phyloP scores from a whole-genome alignment of 2,888 invertebrate species.

The Rhamnusium bicolor region DNA sequence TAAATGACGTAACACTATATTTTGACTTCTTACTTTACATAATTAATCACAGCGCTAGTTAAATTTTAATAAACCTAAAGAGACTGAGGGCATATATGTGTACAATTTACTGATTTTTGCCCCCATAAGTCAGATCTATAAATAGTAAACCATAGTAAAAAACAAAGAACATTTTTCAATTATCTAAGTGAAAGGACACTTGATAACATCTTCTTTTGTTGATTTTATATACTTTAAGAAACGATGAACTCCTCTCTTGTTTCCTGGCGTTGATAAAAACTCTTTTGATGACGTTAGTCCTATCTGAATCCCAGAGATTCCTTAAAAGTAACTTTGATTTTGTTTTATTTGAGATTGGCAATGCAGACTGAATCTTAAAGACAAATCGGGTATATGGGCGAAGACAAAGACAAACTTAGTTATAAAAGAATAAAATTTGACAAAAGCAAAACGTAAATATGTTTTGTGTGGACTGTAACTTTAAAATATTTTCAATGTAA shows the following conservation, averaged over 20 bases:
- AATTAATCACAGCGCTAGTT: not conserved
- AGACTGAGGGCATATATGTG: not conserved
- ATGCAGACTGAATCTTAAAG: constrained; percentile 28
- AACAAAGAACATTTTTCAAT: constrained; percentile 16
- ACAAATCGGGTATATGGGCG: constrained; percentile 12
- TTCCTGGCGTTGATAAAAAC: constrained; percentile 10
- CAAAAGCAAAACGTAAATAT: constrained; percentile 16
- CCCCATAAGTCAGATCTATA: not conserved
- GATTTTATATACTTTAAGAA: not conserved
- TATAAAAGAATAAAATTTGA: not conserved
- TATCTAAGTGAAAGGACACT: constrained; percentile 19
- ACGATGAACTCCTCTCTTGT: constrained; percentile 5
- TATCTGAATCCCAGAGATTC: constrained; percentile 21
- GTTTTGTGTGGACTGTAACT: not conserved
- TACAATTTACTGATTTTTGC: not conserved
- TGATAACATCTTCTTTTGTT: constrained; percentile 27
- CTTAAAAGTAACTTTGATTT: constrained; percentile 56
- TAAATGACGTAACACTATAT: too few relatives aligned
- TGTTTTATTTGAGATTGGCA: constrained; percentile 48
- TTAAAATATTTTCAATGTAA: constrained; percentile 4
- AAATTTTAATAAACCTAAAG: not conserved
- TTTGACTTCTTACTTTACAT: not conserved
- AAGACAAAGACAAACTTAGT: constrained; percentile 9
- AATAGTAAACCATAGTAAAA: constrained; percentile 8
- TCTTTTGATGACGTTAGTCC: constrained; percentile 20